These are phyloP conservation scores for Dromius quadrimaculatus DNA, from an alignment of 2,888 invertebrate species.

Conservation along the genomic window DNA sequence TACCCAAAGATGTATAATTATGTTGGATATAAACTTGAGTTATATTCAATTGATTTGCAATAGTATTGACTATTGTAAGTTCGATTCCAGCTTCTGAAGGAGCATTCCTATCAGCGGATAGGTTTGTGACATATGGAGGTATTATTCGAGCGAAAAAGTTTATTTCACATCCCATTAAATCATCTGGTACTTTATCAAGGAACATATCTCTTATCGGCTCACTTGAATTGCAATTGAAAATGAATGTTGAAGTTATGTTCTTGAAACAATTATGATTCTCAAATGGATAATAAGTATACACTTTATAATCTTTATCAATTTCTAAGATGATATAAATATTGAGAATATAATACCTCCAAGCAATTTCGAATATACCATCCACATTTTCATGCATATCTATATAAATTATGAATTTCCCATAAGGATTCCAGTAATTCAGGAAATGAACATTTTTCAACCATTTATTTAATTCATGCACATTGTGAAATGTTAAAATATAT, in stretches of 20 bases:
- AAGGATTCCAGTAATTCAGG: neutral
- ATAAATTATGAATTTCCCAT: neutral
- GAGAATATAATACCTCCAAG: conserved; percentile 1
- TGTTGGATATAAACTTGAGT: conserved; percentile 51
- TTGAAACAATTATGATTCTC: neutral
- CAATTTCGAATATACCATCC: neutral
- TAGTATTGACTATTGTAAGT: conserved; percentile 53
- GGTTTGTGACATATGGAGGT: conserved; percentile 56
- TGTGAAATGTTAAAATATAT: neutral
- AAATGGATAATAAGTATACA: neutral
- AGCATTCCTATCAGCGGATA: conserved; percentile 6
- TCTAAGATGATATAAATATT: neutral
- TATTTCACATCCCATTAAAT: conserved; percentile 53
- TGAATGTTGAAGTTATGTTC: neutral
- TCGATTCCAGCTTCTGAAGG: conserved; percentile 55
- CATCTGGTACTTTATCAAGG: conserved; percentile 16
- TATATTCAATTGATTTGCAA: conserved; percentile 54
- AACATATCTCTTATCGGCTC: neutral
- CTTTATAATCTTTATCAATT: neutral
- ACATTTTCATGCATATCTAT: neutral
- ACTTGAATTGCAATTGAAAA: neutral
- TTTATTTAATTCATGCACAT: neutral
- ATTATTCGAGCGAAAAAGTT: conserved; percentile 50
- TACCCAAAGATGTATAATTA: conserved; percentile 64
- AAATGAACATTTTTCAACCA: neutral